phyloP scores from a whole-genome alignment of 2,113 vertebrate species.

The Silurus meridionalis region DNA sequence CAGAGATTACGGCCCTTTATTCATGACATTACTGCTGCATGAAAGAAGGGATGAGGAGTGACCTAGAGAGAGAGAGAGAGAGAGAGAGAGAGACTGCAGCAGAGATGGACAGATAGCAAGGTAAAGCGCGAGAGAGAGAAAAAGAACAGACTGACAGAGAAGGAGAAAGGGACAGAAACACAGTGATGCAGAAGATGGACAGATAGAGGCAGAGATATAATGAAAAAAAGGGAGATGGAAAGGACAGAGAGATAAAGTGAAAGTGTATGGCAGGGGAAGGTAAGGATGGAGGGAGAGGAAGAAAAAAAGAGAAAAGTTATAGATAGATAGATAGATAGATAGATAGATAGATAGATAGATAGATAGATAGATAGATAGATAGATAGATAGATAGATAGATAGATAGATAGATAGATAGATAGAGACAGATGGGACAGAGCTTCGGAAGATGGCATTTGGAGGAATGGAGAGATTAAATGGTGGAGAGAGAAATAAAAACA shows the following conservation, averaged over 20 bases:
- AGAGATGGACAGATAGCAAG: background rate
- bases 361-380: background rate
- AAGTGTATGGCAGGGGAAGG: background rate
- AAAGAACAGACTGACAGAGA: background rate
- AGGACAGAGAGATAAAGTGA: background rate
- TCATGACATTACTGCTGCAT: constrained; percentile 8
- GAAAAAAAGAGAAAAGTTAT: background rate
- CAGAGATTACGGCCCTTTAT: background rate
- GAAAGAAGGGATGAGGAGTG: background rate
- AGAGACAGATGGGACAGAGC: background rate
- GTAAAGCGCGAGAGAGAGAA: background rate
- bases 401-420: background rate
- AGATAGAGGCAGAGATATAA: background rate
- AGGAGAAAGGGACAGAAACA: background rate
- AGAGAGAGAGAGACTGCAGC: background rate
- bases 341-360: background rate
- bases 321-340: background rate
- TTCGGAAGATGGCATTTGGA: background rate
- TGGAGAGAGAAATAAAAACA: background rate
- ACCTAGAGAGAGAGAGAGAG: background rate
- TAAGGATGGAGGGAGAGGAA: background rate
- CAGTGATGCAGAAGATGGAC: background rate
- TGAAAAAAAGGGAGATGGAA: background rate
- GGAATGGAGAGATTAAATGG: background rate
- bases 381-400: background rate